Evolutionary conservation across 1,140 invertebrate species (phyloP), one percentile per base, ranked within the genome.

Genomic region (Drosophila rhopaloa): DNA sequence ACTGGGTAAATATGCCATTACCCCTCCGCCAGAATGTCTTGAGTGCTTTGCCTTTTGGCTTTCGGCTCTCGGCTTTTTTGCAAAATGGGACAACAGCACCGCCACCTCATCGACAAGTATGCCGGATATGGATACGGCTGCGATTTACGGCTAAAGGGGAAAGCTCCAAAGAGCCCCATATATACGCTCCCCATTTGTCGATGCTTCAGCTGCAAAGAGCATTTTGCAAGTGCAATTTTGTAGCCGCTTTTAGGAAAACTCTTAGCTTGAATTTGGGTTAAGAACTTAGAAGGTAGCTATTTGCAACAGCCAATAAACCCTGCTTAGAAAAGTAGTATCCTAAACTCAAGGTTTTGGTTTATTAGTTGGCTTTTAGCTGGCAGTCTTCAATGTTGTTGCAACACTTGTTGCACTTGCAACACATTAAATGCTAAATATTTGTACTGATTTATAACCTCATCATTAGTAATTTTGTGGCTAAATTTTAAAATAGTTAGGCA

Each of bases 71-170:
- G 7, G 29, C 29, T 32, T 32, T 32, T 32, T 32, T 47, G 35
- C 62, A 50, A 79, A 79, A 74, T 60, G 68, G 60, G 59, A 67
- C 58, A 76, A 16, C 46, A 48, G 10, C n/a, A 24, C 24, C 24
- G 4, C 9, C 29, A 54, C 13, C 58, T 32, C 47, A 14, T 10
- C 50, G 37, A 1, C 29, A 48, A 29, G 43, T 37, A 32, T 44
- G 70, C 78, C 78, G 78, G 71, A 80, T 80, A 81, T 81, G 58
- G 71, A 55, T 70, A 80, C 78, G 71, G 43, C 24, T 74, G 47
- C 44, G 35, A 60, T 70, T 78, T 78, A 57, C 54, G 76, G 60
- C 62, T 44, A 24, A 53, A 27, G 60, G 48, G 56, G 55, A 65
- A 78, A 72, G 67, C 66, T 68, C 41, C 32, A 8, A 16, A 57